Evolutionary conservation across 2,797 vertebrate genomes (phyloP), one percentile per base, ranked within the genome.

Genomic region (Sebastes diploproa): DNA sequence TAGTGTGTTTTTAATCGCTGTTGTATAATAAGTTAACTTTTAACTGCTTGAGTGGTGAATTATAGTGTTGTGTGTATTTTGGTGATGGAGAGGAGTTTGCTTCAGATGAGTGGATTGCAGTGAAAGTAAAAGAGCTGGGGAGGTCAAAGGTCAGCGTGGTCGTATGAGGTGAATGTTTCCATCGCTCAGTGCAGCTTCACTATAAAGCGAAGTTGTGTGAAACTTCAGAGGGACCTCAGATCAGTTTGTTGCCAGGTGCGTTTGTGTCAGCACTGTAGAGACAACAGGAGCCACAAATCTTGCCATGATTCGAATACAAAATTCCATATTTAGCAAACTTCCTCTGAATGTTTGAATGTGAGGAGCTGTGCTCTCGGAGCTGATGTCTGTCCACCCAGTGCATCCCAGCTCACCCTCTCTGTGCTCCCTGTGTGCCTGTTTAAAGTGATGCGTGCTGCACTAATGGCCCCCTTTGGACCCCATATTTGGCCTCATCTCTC

Each of bases 401-500:
- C 55, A 42, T 86, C 82, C 74, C 34, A 62, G 77, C 76, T 77
- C 82, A 25, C 62, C 79, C 80, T 81, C 72, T 84, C 83, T 73
- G 69, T 60, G 67, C 69, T 88, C 85, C 78, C 86, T 59, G 30
- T 69, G 81, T 38, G 86, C 71, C 81, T 80, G 77, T 89, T 85
- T 70, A 88, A 84, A 89, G 82, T 67, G 82, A 85, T 78, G 84
- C 73, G 69, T 85, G 79, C 83, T 76, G 82, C 86, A 65, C 61
- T 87, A 86, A 88, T 77, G 52, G 82, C 76, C 69, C 84, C 84
- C 84, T 77, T 59, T 66, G 82, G 88, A 82, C 72, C 70, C 72
- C 61, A 61, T 82, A 30, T 82, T 81, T 86, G 85, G 84, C 77
- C 85, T 75, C 29, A 34, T 84, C 30, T 80, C 76, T 86, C 56